Evolutionary conservation across 2,113 vertebrate species (phyloP).

Genomic region (Mixornis gularis): DNA sequence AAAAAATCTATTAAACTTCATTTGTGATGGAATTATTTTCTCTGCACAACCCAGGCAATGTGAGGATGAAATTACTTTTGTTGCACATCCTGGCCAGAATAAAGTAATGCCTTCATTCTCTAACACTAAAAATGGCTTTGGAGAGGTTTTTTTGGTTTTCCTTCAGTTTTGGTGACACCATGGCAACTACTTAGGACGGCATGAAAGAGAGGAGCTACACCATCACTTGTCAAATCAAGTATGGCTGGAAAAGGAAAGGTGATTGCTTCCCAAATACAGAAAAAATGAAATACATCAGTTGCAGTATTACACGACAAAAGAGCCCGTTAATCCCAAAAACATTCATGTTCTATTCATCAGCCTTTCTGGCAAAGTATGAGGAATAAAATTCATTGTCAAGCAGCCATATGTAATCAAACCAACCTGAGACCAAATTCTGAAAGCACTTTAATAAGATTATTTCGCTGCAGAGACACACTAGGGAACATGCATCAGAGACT

Average conservation of each 20-base stretch:
- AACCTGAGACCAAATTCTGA: background rate
- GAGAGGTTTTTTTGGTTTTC: background rate
- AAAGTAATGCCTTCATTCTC: background rate
- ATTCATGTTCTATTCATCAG: background rate
- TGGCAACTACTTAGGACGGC: background rate
- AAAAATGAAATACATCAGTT: background rate
- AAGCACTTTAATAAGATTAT: background rate
- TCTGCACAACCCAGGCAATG: accelerated
- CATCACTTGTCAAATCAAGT: background rate
- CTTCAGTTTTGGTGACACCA: accelerated
- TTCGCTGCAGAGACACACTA: background rate
- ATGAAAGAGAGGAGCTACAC: background rate
- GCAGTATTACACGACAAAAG: background rate
- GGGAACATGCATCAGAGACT: accelerated
- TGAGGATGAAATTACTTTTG: background rate
- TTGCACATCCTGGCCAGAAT: background rate
- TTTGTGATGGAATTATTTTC: background rate
- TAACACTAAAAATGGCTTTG: background rate
- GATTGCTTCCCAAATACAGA: background rate
- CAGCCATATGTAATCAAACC: background rate
- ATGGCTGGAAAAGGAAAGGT: background rate
- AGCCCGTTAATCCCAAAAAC: background rate
- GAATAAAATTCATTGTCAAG: background rate
- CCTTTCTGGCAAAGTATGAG: background rate
- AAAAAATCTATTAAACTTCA: background rate